A percentile compares a stretch with the other conserved stretches of the same genome.
phyloP scores from a whole-genome alignment of 2,113 vertebrate genomes.

The Mus spicilegus region DNA sequence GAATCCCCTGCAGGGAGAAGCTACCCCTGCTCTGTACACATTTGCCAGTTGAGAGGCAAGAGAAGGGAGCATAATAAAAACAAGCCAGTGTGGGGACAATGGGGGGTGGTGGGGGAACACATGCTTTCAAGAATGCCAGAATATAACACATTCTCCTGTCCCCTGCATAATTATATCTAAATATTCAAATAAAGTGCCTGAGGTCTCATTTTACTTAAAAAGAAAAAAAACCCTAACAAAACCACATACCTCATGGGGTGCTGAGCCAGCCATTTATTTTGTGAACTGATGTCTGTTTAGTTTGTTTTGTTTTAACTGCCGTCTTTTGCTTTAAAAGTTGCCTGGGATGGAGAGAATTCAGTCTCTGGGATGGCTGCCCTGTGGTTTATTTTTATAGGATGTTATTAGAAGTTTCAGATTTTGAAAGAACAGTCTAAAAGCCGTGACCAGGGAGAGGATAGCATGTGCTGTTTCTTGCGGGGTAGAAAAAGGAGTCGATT shows the following conservation, averaged over 20 bases:
- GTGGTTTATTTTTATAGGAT: slow-evolving; percentile 37
- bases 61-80: neutral
- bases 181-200: neutral
- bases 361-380: neutral
- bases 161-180: neutral
- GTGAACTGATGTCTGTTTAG: neutral
- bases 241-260: neutral
- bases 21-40: neutral
- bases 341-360: neutral
- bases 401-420: slow-evolving; percentile 23
- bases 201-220: neutral
- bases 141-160: neutral
- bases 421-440: slow-evolving; percentile 25
- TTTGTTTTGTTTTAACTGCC: slow-evolving; percentile 38
- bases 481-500: neutral
- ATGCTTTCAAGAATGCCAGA: neutral
- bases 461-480: neutral
- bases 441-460: neutral
- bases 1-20: neutral
- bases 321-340: slow-evolving; percentile 51
- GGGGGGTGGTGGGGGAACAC: too few relatives aligned
- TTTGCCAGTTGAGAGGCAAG: neutral
- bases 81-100: neutral
- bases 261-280: neutral
- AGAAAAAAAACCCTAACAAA: neutral